Base-by-base conservation (phyloP, 2,797 vertebrate species). In the Kryptolebias ocellatus region DNA sequence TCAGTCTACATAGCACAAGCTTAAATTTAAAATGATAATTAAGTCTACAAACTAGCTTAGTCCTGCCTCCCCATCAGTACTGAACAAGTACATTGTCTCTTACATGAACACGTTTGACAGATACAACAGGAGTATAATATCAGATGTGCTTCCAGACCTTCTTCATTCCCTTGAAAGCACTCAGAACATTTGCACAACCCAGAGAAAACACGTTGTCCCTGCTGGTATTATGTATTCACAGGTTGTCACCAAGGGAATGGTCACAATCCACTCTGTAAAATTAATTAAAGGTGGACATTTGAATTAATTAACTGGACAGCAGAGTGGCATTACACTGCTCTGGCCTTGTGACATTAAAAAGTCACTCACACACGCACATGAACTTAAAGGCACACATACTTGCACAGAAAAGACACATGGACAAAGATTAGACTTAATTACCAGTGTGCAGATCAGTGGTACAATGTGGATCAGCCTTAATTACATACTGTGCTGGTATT, bases 261-360 rank as follows among this genome's bases (percentile, higher is more conserved):
- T 84, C 81, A 70, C 78, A 83, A 80, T 86, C 83, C 72, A 61
- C 72, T 50, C 70, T 81, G 79, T 81, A 75, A 87, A 85, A 91
- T 90, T 88, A 88, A 92, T 90, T 89, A 89, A 72, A 53, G 72
- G 46, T 76, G 86, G 87, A 89, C 83, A 86, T 90, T 90, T 86
- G 77, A 90, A 89, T 87, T 90, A 88, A 92, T 92, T 89, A 92
- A 79, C 79, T 78, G 68, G 83, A 85, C 31, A 70, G 74, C 71
- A 85, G 82, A 80, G 60, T 89, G 85, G 67, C 81, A 87, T 88
- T 88, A 88, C 62, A 64, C 86, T 76, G 74, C 55, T 74, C 70
- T 78, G 80, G 78, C 85, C 85, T 83, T 72, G 55, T 88, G 88
- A 83, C 86, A 86, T 90, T 81, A 76, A 80, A 76, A 79, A 76